Evolutionary conservation across 2,113 vertebrate species (phyloP), one percentile per base, ranked within the genome.

Genomic region (Amia ocellicauda): DNA sequence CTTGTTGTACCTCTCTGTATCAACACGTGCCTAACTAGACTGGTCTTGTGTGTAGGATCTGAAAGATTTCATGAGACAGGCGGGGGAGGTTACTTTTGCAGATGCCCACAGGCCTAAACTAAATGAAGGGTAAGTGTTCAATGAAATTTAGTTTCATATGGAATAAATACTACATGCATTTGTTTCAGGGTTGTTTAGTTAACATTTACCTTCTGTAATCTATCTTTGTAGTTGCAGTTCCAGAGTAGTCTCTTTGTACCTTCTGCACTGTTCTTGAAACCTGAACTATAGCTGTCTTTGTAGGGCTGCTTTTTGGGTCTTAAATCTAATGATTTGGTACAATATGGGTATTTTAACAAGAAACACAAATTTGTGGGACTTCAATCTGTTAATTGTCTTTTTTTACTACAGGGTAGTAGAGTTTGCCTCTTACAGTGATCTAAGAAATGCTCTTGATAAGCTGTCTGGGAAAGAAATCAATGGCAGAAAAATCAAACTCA

Each of bases 41-140:
- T 82, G 56, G 59, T 87, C 80, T 92, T 91, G 77, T 85, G 75
- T 89, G 73, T 94, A 98, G 96, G 96, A 98, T 85, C 88, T 98
- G 81, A 98, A 98, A 90, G 95, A 98, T 93, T 98, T 97, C 91
- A 98, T 98, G 96, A 95, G 96, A 79, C 96, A 98, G 89, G 96
- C 96, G 74, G 96, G 95, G 77, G 95, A 98, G 83, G 95, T 98
- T 85, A 98, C 94, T 66, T 98, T 98, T 88, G 95, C 96, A 63
- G 95, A 98, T 72, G 95, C 95, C 81, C 95, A 98, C 65, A 90
- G 95, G 23, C 95, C 94, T 75, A 96, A 97, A 65, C 85, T 97
- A 80, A 98, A 98, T 79, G 94, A 97, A 92, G 95, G 95, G 95
- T 97, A 78, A 88, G 89, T 45, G 31, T 11, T 36, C 4, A 3